Evolutionary conservation across 2,888 invertebrate genomes (phyloP).

Genomic region (Mesorhabditis sp.): DNA sequence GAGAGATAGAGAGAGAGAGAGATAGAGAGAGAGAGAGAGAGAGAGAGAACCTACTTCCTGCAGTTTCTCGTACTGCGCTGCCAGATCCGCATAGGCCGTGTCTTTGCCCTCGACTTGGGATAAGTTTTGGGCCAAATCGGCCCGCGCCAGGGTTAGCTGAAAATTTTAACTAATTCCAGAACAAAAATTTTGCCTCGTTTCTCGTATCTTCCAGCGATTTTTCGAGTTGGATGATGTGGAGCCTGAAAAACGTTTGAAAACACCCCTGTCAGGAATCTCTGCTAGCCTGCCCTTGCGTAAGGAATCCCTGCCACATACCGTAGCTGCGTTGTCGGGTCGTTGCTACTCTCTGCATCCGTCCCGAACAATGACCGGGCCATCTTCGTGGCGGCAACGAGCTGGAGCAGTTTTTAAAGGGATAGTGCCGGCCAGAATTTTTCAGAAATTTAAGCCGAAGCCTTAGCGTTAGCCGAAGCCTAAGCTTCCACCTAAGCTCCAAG

Average conservation of each 20-base stretch:
- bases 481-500: no score
- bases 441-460: not conserved
- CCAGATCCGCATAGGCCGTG: conserved; percentile 17
- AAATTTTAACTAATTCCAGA: not conserved
- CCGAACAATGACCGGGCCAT: conserved; percentile 28
- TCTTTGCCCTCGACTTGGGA: conserved; percentile 35
- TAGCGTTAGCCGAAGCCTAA: no score
- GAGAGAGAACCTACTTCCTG: conserved; percentile 18
- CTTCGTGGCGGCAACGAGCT: conserved; percentile 5
- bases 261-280: no score
- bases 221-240: conserved; percentile 33
- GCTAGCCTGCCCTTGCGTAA: no score
- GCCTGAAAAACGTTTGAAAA: not conserved
- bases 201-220: conserved; percentile 22
- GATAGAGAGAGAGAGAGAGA: no score
- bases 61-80: conserved; percentile 20
- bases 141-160: not conserved
- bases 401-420: not conserved
- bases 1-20: no score
- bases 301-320: conserved; percentile 14
- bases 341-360: conserved; percentile 15
- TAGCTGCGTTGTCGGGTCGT: conserved; percentile 36
- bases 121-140: not conserved
- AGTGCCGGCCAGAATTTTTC: not conserved
- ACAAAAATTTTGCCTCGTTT: conserved; percentile 7